Percentiles rank a stretch among this genome's conserved stretches.
Evolutionary conservation across 37 sponge, comb jelly and placozoan genomes (phyloP).

Genomic region (Crambe crambe): DNA sequence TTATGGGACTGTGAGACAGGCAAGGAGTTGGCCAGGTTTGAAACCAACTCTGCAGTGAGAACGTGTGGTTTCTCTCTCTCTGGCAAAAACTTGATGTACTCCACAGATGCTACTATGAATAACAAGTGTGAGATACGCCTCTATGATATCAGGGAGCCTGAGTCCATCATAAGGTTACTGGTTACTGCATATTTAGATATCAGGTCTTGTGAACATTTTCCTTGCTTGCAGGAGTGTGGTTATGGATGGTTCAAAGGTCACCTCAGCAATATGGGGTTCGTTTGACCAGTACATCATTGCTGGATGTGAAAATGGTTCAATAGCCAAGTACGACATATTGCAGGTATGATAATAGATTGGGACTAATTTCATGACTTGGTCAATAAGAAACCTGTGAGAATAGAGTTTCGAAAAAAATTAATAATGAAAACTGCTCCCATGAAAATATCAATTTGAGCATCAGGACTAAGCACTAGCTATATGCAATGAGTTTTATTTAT

Average conservation of each 20-base stretch:
- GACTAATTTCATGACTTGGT: neutral
- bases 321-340: slow-evolving; percentile 65
- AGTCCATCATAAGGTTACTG: slow-evolving; percentile 29
- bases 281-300: slow-evolving; percentile 88
- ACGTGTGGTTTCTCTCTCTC: slow-evolving; percentile 84
- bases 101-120: slow-evolving; percentile 84
- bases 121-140: slow-evolving; percentile 80
- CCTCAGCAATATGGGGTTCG: slow-evolving; percentile 91
- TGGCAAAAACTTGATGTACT: slow-evolving; percentile 68
- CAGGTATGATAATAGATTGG: slow-evolving; percentile 12
- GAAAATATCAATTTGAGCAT: too few relatives aligned
- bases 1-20: slow-evolving; percentile 98
- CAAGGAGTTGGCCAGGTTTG: slow-evolving; percentile 36
- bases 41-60: slow-evolving; percentile 80
- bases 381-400: too few relatives aligned
- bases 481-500: too few relatives aligned
- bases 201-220: neutral
- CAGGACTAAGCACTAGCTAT: too few relatives aligned
- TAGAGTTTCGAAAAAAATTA: too few relatives aligned
- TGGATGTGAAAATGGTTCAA: slow-evolving; percentile 89
- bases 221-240: slow-evolving; percentile 12
- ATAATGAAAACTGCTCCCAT: too few relatives aligned
- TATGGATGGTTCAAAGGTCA: slow-evolving; percentile 60
- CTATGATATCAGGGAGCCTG: slow-evolving; percentile 54
- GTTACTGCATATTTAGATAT: neutral